A percentile compares a stretch with the other conserved stretches of the same genome.
Conservation (phyloP, 2,888 invertebrate species). For the Melieria picta region DNA sequence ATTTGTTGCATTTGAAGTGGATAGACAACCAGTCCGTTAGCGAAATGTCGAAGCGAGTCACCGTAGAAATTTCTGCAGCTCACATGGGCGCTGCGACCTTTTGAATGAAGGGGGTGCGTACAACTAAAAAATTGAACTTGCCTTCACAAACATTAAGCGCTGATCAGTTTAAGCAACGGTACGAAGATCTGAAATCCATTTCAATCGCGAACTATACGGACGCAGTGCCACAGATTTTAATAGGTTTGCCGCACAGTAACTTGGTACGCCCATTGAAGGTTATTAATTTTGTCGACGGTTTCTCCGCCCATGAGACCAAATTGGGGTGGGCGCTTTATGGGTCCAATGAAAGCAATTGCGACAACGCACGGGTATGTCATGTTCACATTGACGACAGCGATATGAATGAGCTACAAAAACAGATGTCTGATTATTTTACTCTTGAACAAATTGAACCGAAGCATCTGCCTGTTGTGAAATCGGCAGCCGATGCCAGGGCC, state of each 20-base stretch:
- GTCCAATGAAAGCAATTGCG: conserved; percentile 1
- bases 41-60: neutral
- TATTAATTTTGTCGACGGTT: neutral
- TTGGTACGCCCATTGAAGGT: no score
- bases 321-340: conserved; percentile 11
- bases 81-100: neutral
- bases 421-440: neutral
- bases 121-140: neutral
- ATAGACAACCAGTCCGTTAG: conserved; percentile 1
- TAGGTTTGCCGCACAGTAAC: no score
- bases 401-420: neutral
- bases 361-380: neutral
- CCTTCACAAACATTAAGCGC: conserved; percentile 2
- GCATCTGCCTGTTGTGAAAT: neutral
- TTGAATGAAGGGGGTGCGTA: neutral
- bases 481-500: neutral
- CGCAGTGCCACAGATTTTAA: no score
- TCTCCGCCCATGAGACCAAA: conserved; percentile 9
- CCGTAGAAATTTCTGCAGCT: neutral
- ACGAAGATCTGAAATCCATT: no score
- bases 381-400: conserved; percentile 1
- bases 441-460: neutral
- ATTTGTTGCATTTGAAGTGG: conserved; percentile 7
- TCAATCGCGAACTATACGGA: no score
- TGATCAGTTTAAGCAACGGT: neutral